Evolutionary conservation across 2,797 vertebrate genomes (phyloP), one percentile per base, ranked within the genome.

Genomic region (Limosa lapponica): DNA sequence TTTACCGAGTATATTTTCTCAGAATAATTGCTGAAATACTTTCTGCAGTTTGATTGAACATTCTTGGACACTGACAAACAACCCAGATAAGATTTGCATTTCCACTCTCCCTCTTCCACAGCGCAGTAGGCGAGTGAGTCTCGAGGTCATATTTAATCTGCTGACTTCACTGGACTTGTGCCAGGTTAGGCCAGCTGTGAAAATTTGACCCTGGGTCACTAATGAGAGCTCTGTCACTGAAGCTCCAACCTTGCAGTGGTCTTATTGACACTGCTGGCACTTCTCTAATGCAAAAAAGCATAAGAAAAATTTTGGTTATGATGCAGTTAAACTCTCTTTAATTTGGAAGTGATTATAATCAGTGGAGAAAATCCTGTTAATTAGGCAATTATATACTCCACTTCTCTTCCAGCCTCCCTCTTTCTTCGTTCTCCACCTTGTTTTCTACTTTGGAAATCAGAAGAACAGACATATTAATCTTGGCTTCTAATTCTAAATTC

Each of bases 341-440:
- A 94, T 97, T 97, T 97, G 79, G 86, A 95, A 95, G 95, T 96
- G 94, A 95, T 97, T 97, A 94, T 97, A 95, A 96, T 97, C 95
- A 95, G 95, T 93, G 87, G 92, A 97, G 90, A 97, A 97, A 97
- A 96, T 95, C 94, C 88, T 96, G 46, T 95, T 96, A 97, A 97
- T 97, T 94, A 97, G 91, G 95, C 96, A 97, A 95, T 97, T 98
- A 97, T 81, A 77, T 96, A 95, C 96, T 95, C 73, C 32, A 87
- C 82, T 95, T 97, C 95, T 95, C 96, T 97, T 93, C 93, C 86
- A 94, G 67, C 74, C 75, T 93, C 89, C 89, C 82, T 92, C 93
- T 95, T 95, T 95, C 80, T 96, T 96, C 89, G 64, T 71, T 95
- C 78, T 55, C 93, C 89, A 93, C 82, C 95, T 96, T 96, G 80